Evolutionary conservation across 2,797 vertebrate genomes (phyloP).

Genomic region (Clarias pachynema): DNA sequence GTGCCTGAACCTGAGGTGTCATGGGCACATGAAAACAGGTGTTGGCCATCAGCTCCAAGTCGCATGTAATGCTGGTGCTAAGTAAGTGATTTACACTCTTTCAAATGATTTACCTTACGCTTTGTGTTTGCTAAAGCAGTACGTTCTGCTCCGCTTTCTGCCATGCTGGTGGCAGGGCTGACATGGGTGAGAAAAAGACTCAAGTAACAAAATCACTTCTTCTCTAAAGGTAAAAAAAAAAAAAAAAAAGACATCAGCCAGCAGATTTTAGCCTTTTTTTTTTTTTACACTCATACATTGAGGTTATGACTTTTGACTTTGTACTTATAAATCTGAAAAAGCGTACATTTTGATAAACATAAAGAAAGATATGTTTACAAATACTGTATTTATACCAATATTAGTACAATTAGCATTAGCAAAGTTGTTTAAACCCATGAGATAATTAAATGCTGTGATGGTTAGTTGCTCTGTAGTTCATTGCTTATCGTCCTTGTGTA

Average conservation of each 20-base stretch:
- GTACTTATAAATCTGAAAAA: no score
- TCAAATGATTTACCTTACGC: slow-evolving; percentile 62
- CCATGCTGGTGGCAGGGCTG: slow-evolving; percentile 62
- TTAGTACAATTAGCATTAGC: background rate
- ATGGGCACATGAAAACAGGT: slow-evolving; percentile 63
- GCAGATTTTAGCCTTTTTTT: slow-evolving; percentile 49
- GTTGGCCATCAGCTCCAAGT: slow-evolving; percentile 63
- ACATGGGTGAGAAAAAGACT: slow-evolving; percentile 69
- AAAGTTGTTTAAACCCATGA: background rate
- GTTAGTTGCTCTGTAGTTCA: background rate
- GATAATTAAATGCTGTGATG: no score
- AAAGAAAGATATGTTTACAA: background rate
- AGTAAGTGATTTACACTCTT: slow-evolving; percentile 65
- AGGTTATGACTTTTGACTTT: background rate
- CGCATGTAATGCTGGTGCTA: slow-evolving; percentile 68
- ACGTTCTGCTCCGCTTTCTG: slow-evolving; percentile 69
- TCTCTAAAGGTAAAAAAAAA: slow-evolving; percentile 42
- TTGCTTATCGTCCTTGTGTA: background rate
- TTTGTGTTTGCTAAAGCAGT: slow-evolving; percentile 67
- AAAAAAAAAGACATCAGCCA: background rate
- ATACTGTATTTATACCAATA: background rate
- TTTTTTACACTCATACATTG: background rate
- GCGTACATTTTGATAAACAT: background rate
- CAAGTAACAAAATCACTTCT: slow-evolving; percentile 62
- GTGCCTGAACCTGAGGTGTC: slow-evolving; percentile 46